phyloP scores from a whole-genome alignment of 2,113 vertebrate genomes.

The Cochlearius cochlearius region DNA sequence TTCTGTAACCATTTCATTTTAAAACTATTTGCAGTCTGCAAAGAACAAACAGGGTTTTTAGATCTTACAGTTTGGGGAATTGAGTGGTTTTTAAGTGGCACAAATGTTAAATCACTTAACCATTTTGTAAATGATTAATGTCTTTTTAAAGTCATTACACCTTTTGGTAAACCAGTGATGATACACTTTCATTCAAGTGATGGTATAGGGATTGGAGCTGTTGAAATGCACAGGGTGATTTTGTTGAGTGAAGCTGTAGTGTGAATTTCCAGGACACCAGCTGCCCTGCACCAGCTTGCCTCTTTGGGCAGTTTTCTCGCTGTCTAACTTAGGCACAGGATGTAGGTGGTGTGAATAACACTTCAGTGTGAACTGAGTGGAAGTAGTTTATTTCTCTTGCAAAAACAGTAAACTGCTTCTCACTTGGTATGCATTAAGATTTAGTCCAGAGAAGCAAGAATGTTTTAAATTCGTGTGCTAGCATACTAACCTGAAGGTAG shows the following conservation, averaged over 20 bases:
- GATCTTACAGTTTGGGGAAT: neutral
- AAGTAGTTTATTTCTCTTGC: conserved; percentile 28
- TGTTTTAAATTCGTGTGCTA: neutral
- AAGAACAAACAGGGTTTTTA: neutral
- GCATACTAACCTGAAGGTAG: neutral
- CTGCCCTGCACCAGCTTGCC: conserved; percentile 48
- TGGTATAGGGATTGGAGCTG: neutral
- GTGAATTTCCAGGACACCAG: conserved; percentile 30
- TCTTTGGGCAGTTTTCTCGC: conserved; percentile 54
- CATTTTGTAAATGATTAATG: neutral
- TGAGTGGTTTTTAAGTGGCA: neutral
- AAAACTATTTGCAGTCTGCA: neutral
- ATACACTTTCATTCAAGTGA: neutral
- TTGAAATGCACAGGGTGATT: neutral
- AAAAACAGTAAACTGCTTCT: conserved; percentile 28
- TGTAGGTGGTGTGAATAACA: conserved; percentile 61
- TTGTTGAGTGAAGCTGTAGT: neutral
- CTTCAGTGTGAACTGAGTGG: conserved; percentile 20
- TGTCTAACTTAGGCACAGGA: conserved; percentile 45
- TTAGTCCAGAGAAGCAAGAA: neutral
- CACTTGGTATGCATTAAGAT: neutral
- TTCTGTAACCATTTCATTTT: neutral
- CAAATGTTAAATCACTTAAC: neutral
- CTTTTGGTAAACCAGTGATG: neutral
- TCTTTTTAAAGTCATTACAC: neutral